Percentiles rank a stretch among this genome's conserved stretches.
Evolutionary conservation across 2,113 vertebrate species (phyloP).

Genomic region (Cynopterus brachyotis): DNA sequence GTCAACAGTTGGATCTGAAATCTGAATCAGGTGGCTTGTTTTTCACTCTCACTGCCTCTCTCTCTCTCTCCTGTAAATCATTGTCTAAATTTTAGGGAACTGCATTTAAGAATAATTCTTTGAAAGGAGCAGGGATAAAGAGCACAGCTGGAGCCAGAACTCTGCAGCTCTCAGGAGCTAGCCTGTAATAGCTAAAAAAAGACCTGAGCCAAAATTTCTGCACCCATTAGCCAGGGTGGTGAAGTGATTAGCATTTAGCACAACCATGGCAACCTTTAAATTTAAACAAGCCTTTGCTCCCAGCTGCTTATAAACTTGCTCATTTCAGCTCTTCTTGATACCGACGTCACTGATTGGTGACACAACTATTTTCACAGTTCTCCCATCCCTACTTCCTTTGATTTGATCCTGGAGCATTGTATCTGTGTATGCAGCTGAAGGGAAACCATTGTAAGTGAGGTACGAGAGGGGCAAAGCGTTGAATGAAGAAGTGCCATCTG

Average conservation of each 20-base stretch:
- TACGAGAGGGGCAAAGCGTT: neutral
- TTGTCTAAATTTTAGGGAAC: neutral
- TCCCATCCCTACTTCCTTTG: too few relatives aligned
- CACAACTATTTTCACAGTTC: neutral
- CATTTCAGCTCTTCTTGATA: neutral
- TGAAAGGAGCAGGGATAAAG: neutral
- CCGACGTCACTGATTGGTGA: neutral
- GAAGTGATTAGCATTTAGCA: conserved; percentile 50
- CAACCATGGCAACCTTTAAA: conserved; percentile 14
- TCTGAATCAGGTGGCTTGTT: conserved; percentile 14
- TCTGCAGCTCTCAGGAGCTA: neutral
- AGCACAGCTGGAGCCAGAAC: conserved; percentile 12
- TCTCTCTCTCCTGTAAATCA: neutral
- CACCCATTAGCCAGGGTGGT: neutral
- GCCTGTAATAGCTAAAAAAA: conserved; percentile 11
- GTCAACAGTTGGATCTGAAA: neutral
- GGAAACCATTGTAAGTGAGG: neutral
- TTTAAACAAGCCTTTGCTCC: neutral
- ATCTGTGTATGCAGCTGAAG: neutral
- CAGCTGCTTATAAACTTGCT: neutral
- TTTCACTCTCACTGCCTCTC: neutral
- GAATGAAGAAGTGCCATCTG: neutral
- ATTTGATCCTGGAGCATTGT: neutral
- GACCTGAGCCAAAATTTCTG: neutral
- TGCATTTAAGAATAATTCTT: neutral